Evolutionary conservation across 2,797 vertebrate species (phyloP).

Genomic region (Tachyglossus aculeatus): DNA sequence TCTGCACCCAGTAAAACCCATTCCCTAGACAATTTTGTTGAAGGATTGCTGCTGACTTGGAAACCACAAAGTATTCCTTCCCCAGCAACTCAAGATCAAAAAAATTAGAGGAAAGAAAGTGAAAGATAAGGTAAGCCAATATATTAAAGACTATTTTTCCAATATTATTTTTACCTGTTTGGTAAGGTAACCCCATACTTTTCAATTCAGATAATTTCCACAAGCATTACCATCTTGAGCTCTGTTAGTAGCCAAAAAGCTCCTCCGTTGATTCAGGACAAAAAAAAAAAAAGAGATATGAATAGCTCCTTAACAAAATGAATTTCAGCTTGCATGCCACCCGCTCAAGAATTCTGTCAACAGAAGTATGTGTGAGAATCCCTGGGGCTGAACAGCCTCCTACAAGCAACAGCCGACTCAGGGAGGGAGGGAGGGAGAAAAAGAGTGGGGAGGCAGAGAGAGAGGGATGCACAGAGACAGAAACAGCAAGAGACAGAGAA

Average conservation of each 20-base stretch:
- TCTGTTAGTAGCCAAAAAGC: constrained; percentile 35
- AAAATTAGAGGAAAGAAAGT: constrained; percentile 38
- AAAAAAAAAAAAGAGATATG: constrained; percentile 55
- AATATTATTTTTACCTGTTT: constrained; percentile 61
- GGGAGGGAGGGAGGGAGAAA: neutral
- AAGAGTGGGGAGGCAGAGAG: too few species aligned
- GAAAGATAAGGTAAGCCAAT: constrained; percentile 11
- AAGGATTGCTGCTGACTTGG: constrained; percentile 2
- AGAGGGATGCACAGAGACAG: too few species aligned
- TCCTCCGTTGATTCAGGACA: constrained; percentile 41
- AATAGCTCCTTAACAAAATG: constrained; percentile 71
- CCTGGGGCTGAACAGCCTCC: constrained; percentile 74
- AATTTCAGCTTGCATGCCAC: constrained; percentile 69
- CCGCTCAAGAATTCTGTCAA: constrained; percentile 78
- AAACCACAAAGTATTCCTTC: constrained; percentile 2
- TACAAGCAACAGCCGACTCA: constrained; percentile 70
- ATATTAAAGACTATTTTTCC: constrained; percentile 9
- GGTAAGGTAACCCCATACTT: constrained; percentile 55
- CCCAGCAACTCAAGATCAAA: too few species aligned
- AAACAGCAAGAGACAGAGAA: neutral
- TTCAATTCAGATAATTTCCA: constrained; percentile 59
- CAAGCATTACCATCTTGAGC: constrained; percentile 40
- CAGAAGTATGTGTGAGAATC: constrained; percentile 75
- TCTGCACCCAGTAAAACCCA: neutral
- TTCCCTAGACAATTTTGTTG: constrained; percentile 32